Evolutionary conservation across 2,797 vertebrate genomes (phyloP), one percentile per base, ranked within the genome.

Genomic region (Gorsachius magnificus): DNA sequence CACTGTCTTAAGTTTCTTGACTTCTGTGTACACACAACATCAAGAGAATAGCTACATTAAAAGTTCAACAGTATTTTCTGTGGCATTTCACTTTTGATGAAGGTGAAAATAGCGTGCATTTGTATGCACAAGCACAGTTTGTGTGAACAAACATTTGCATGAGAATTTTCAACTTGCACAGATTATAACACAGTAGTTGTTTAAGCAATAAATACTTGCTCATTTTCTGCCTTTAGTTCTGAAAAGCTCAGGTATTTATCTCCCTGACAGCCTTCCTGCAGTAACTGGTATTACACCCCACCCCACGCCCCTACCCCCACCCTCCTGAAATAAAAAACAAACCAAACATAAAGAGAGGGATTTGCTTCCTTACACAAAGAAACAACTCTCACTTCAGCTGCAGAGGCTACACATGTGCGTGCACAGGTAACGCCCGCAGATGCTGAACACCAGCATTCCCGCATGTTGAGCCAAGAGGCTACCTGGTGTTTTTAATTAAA

Each of bases 401-500:
- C 43, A 13, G 36, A 69, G 31, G 53, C 82, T 76, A 2, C 1
- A 6, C 8, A 36, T 5, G 22, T 24, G 41, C 6, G 1, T 0
- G 33, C 69, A 33, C 82, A 65, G 65, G 85, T 4, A 95, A 43
- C 0, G 0, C 43, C 65, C 0, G 0, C 57, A 66, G 75, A 71
- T 24, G 53, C 88, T 45, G 5, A 58, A 70, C 41, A 35, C 63
- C 83, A 90, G 79, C 91, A 16, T 56, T 83, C 65, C 60, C 43
- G 0, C 64, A 65, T 33, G 65, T 54, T 16, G 21, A 94, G 82
- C 92, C 87, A 88, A 86, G 69, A 96, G 86, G 66, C 95, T 96
- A 93, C 92, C 81, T 96, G 76, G 83, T 87, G 83, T 69, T 96
- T 95, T 97, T 95, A 98, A 98, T 97, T 98, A 97, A 98, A 97